Percentiles rank a stretch among this genome's conserved stretches.
Conservation (phyloP, 92 coral and sea anemone genomes). For the Plumapathes pennacea region DNA sequence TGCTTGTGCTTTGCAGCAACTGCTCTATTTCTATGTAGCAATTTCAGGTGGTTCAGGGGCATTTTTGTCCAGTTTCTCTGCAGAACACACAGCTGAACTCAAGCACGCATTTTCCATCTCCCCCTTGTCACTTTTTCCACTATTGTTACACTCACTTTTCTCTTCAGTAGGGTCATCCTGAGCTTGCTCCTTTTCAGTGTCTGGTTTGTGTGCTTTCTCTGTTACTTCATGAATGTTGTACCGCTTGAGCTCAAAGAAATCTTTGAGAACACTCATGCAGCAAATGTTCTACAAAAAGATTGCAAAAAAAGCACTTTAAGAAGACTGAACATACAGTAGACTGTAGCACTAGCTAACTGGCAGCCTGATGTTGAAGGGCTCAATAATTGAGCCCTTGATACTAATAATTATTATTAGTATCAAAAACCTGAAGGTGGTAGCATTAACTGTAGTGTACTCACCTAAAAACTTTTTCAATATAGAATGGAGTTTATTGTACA, state of each 20-base stretch:
- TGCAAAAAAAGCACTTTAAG: neutral
- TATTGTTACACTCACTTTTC: neutral
- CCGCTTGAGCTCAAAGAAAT: conserved; percentile 67
- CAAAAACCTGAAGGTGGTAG: too few species aligned
- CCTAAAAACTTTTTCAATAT: too few species aligned
- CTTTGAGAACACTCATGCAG: conserved; percentile 78
- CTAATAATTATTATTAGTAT: too few species aligned
- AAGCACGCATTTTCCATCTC: neutral
- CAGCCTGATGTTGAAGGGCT: neutral
- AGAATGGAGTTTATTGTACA: too few species aligned
- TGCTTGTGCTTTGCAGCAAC: too few species aligned
- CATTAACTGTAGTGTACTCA: too few species aligned
- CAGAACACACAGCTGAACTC: too few species aligned
- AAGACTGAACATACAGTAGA: too few species aligned
- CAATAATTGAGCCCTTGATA: too few species aligned
- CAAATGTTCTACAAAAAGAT: conserved; percentile 72
- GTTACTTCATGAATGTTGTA: conserved; percentile 87
- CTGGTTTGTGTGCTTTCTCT: conserved; percentile 1
- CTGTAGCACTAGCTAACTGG: neutral
- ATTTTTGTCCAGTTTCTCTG: too few species aligned
- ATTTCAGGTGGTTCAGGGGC: too few species aligned
- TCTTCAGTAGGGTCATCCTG: neutral
- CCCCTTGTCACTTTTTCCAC: neutral
- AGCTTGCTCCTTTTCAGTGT: neutral
- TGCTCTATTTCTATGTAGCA: too few species aligned